A percentile compares a stretch with the other conserved stretches of the same genome.
Conservation (phyloP, 2,113 vertebrate genomes). For the Oreochromis niloticus region DNA sequence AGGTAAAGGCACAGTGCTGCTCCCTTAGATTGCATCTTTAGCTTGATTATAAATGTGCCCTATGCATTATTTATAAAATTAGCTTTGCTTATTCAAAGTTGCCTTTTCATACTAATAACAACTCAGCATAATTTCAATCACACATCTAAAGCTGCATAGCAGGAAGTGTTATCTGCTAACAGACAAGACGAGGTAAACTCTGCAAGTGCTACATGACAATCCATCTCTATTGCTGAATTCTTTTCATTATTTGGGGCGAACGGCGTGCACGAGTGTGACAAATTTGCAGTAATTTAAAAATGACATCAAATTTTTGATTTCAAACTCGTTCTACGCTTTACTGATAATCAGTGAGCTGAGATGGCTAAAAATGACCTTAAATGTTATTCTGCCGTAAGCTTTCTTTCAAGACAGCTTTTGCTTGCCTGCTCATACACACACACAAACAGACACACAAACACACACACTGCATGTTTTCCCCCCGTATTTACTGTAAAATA, state of each 20-base stretch:
- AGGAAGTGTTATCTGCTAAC: background rate
- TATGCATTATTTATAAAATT: conserved; percentile 57
- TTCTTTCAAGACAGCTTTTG: background rate
- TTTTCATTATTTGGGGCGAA: background rate
- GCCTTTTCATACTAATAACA: background rate
- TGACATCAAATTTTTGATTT: background rate
- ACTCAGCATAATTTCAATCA: background rate
- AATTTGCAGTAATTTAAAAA: background rate
- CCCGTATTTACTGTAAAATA: background rate
- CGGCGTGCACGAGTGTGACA: background rate
- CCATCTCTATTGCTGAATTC: background rate
- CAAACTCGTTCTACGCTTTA: background rate
- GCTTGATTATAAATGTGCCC: conserved; percentile 26
- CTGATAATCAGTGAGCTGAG: background rate
- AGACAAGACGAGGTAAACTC: background rate
- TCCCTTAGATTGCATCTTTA: conserved; percentile 3
- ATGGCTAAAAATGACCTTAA: background rate
- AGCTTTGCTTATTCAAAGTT: background rate
- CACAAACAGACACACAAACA: background rate
- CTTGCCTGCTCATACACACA: background rate
- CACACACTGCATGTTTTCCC: background rate
- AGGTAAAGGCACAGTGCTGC: background rate
- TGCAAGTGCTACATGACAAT: background rate
- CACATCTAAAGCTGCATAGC: background rate
- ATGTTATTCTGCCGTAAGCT: background rate